These are phyloP conservation scores for Penaeus japonicus DNA, from an alignment of 1,140 invertebrate species.

Conservation along the genomic window DNA sequence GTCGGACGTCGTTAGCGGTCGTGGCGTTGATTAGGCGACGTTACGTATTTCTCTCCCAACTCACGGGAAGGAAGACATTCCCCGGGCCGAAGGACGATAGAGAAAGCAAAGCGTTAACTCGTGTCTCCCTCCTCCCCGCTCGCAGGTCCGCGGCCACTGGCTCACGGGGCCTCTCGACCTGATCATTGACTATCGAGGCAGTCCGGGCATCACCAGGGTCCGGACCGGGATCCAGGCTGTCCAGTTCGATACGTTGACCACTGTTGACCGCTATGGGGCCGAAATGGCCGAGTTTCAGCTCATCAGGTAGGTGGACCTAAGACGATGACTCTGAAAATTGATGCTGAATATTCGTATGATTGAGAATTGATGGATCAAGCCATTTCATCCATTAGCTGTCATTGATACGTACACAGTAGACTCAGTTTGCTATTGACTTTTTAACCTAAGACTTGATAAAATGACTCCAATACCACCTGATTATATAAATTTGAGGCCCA, in stretches of 20 bases:
- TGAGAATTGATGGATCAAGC: too few relatives aligned
- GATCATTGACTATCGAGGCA: constrained; percentile 53
- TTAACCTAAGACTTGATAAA: too few relatives aligned
- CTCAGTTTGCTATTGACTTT: too few relatives aligned
- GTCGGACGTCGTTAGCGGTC: too few relatives aligned
- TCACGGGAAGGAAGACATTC: too few relatives aligned
- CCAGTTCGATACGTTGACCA: constrained; percentile 53
- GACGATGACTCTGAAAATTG: neutral
- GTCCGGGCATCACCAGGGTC: constrained; percentile 37
- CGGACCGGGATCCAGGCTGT: constrained; percentile 47
- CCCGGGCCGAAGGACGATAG: too few relatives aligned
- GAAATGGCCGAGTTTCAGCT: constrained; percentile 53
- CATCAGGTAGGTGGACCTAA: constrained; percentile 36
- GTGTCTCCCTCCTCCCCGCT: neutral
- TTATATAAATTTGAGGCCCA: too few relatives aligned
- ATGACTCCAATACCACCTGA: too few relatives aligned
- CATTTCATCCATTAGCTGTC: too few relatives aligned
- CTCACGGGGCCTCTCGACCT: constrained; percentile 53
- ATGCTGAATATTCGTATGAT: neutral
- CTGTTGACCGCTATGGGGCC: constrained; percentile 53
- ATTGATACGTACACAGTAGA: too few relatives aligned
- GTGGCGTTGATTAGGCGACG: too few relatives aligned
- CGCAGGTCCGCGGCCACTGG: constrained; percentile 52
- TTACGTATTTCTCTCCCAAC: neutral
- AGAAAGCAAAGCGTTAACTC: too few relatives aligned